Percentiles rank a stretch among this genome's conserved stretches.
Conservation (phyloP, 2,888 invertebrate species). For the Octodonta nipae region DNA sequence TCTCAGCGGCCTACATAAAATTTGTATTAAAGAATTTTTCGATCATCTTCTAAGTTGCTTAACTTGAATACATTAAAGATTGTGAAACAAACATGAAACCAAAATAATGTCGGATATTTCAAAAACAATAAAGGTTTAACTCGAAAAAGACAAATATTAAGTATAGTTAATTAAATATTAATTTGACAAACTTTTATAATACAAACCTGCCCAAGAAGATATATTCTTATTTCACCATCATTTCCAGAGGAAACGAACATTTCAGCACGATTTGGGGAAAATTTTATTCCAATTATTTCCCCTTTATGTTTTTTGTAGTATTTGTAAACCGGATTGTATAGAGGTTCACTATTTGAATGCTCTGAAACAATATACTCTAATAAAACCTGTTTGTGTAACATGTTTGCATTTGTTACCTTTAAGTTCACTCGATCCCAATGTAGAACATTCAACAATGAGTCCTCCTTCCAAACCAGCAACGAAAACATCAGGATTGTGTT, state of each 20-base stretch:
- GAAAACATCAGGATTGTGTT: conserved; percentile 29
- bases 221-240: conserved; percentile 33
- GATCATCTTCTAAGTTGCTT: no score
- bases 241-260: conserved; percentile 32
- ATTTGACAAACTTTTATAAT: no score
- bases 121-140: no score
- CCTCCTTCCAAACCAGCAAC: conserved; percentile 35
- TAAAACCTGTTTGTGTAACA: background rate
- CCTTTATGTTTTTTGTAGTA: conserved; percentile 32
- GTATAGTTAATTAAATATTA: no score
- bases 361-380: conserved; percentile 12
- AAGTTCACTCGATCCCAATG: conserved; percentile 27
- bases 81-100: no score
- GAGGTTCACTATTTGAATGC: conserved; percentile 20
- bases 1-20: no score
- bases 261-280: conserved; percentile 31
- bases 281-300: conserved; percentile 27
- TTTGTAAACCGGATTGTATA: conserved; percentile 32
- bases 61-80: no score
- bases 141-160: no score
- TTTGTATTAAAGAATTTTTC: no score
- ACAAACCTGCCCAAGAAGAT: conserved; percentile 32
- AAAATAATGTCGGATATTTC: no score
- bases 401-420: conserved; percentile 16
- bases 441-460: conserved; percentile 31